Evolutionary conservation across 2,888 invertebrate species (phyloP), one percentile per base, ranked within the genome.

Genomic region (Hedya salicella): DNA sequence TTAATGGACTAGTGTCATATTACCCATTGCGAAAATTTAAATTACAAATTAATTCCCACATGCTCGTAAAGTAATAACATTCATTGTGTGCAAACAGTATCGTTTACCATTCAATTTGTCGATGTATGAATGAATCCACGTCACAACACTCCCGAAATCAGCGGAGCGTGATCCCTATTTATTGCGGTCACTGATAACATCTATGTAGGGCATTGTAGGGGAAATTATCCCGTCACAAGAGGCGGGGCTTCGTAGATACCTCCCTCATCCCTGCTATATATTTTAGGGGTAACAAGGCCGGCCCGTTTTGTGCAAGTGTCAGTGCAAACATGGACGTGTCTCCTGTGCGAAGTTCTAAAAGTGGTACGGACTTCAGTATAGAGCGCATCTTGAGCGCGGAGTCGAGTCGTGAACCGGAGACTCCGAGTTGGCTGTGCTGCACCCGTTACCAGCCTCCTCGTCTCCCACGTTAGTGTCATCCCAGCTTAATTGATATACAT

Each of bases 361-460:
- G 86, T 70, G 70, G 75, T 61, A 77, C 91, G 2, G 93, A 94
- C 85, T 95, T 95, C 73, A 94, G 94, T 76, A 94, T 95, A 62
- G 94, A 94, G 60, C 90, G 94, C 73, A 94, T 95, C 75, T 82
- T 95, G 72, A 93, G 93, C 73, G 88, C 86, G 68, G 93, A 93
- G 17, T 85, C 76, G 14, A 78, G 71, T 49, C 76, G 75, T 11
- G 76, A 79, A 9, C 67, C 69, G 16, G 79, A 80, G 32, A 72
- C 75, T 21, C 90, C 91, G 30, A 90, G 93, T 57, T 96, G 96
- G 96, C 82, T 96, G 70, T 94, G 94, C 71, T 96, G 95, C 75
- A 95, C 96, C 3, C 91, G 96, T 68, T 96, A 96, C 76, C 93
- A 94, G 71, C 96, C 96, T 0, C 96, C 96, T 0, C 95, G 94